Base-by-base conservation (phyloP, 2,113 vertebrate species). In the Psophia crepitans region DNA sequence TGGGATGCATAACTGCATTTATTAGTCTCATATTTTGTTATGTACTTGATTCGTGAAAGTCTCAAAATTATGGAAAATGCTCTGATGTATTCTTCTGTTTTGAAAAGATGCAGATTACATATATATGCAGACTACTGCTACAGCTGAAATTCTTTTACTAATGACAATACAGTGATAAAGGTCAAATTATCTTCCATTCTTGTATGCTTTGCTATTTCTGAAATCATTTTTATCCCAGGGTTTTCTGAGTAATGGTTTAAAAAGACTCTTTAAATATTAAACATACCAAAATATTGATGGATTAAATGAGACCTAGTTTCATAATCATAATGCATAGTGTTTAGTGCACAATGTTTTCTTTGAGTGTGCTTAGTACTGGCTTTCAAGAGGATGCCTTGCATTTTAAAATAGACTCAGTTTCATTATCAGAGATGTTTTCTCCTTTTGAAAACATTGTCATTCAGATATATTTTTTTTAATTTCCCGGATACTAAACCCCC, bases 191-290 rank as follows among this genome's bases (percentile, higher is more conserved):
- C 71, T 64, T 81, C 87, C 78, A 76, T 93, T 97, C 85, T 90
- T 92, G 35, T 54, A 46, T 5, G 63, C 80, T 57, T 71, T 83
- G 68, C 90, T 96, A 95, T 95, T 95, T 95, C 68, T 51, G 78
- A 97, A 94, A 97, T 64, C 19, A 60, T 90, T 97, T 95, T 94
- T 79, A 92, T 96, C 86, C 87, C 82, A 73, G 37, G 37, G 61
- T 91, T 89, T 92, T 92, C 79, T 70, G 64, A 96, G 46, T 85
- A 97, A 97, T 82, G 57, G 77, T 83, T 97, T 96, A 21, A 94
- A 96, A 96, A 81, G 71, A 79, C 83, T 95, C 80, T 96, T 98
- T 97, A 96, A 97, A 97, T 96, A 97, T 96, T 97, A 97, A 97
- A 86, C 61, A 84, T 60, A 94, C 15, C 57, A 79, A 95, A 95